Evolutionary conservation across 1,140 invertebrate species (phyloP), one percentile per base, ranked within the genome.

Genomic region (Drosophila quadrilineata): DNA sequence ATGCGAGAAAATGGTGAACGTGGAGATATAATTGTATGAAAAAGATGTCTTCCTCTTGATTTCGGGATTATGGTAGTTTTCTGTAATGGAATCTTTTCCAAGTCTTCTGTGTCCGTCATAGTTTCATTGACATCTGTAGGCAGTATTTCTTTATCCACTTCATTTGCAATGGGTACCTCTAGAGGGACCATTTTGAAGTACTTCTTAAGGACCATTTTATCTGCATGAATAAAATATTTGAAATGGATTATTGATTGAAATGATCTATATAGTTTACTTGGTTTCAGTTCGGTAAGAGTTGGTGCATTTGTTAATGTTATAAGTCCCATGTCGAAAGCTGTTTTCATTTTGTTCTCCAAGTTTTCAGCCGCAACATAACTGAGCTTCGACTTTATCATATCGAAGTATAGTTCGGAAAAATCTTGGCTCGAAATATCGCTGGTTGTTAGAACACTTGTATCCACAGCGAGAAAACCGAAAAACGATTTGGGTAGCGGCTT

Each of bases 381-480:
- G 0, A 68, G 19, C 9, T 3, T 22, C n/a, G 10, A 12, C 6
- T 28, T 56, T 9, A 59, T 0, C 3, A 9, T 16, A 4, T 58
- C 22, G 6, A 35, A 12, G 38, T 49, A 68, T 5, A 24, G 1
- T 0, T 14, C 3, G 6, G 2, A 9, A 3, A 72, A 28, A 24
- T 69, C 65, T 9, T 57, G 57, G 2, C 3, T 1, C 0, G 10
- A 6, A 0, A 9, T 24, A 29, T 31, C 24, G 14, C 3, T n/a
- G 19, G 3, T 19, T 3, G 1, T 6, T 3, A 14, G 6, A 1
- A 22, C 6, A 0, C 19, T 17, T 6, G 6, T 40, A 46, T 72
- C 58, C 9, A 52, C 19, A 10, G 28, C 53, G 0, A 28, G 5
- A 6, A 72, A 9, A n/a, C 65, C 64, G n/a, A 72, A 6, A 49